Evolutionary conservation across 2,113 vertebrate species (phyloP).

Genomic region (Bubo scandiacus): DNA sequence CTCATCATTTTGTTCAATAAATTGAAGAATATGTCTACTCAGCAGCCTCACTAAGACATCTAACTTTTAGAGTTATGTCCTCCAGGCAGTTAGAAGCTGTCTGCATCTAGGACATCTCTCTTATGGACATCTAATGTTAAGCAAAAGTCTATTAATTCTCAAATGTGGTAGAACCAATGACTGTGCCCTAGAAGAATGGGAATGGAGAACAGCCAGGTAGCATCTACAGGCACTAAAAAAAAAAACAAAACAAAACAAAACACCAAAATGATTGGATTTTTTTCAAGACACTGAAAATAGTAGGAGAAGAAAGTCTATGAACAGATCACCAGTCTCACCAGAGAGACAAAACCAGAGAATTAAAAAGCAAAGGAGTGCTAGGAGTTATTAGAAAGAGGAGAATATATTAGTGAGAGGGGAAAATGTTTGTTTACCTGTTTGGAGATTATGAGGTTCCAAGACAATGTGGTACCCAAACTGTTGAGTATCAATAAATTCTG

Average conservation of each 20-base stretch:
- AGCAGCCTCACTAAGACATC: not conserved
- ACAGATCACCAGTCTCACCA: rapidly evolving
- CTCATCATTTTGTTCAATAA: not conserved
- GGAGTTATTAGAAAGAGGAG: not conserved
- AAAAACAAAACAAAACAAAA: not conserved
- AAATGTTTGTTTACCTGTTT: not conserved
- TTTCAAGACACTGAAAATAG: not conserved
- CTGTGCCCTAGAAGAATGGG: not conserved
- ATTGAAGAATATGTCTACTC: not conserved
- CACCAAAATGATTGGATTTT: not conserved
- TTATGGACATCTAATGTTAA: not conserved
- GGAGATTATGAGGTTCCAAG: not conserved
- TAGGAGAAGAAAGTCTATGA: not conserved
- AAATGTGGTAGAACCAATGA: not conserved
- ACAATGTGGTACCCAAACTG: not conserved
- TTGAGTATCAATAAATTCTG: not conserved
- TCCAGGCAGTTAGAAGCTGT: not conserved
- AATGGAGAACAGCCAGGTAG: not conserved
- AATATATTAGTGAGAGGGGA: rapidly evolving
- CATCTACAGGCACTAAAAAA: not conserved
- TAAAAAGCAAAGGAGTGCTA: not conserved
- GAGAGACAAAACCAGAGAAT: not conserved
- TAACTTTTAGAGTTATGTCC: not conserved
- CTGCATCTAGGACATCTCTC: not conserved
- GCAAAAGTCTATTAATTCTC: not conserved